phyloP scores from a whole-genome alignment of 2,797 vertebrate genomes.

The Phalloptychus januarius region DNA sequence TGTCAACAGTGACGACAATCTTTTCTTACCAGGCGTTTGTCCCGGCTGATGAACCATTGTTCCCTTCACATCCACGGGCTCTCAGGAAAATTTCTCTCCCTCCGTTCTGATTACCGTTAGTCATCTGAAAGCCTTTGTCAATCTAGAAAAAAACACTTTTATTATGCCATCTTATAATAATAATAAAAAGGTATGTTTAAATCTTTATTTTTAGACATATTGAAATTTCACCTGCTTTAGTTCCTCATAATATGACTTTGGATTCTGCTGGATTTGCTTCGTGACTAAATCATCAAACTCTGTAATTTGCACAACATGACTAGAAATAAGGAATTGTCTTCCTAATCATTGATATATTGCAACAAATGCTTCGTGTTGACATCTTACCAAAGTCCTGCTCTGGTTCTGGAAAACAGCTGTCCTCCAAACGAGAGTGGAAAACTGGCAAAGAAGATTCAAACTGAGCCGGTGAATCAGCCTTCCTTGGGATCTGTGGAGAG shows the following conservation, averaged over 20 bases:
- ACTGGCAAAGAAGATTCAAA: constrained; percentile 23
- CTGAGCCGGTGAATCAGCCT: constrained; percentile 22
- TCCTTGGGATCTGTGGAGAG: constrained; percentile 44
- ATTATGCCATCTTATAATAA: not conserved
- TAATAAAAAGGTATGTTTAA: not conserved
- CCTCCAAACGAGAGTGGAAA: constrained; percentile 37
- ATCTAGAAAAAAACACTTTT: constrained; percentile 43
- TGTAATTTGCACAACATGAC: constrained; percentile 36
- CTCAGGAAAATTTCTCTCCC: constrained; percentile 37
- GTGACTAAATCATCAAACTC: constrained; percentile 38
- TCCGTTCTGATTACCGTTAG: constrained; percentile 31
- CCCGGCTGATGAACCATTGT: constrained; percentile 37
- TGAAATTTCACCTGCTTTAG: constrained; percentile 64
- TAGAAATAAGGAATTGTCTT: not conserved
- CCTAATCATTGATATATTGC: not conserved
- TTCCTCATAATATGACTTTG: constrained; percentile 63
- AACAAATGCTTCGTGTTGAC: not conserved
- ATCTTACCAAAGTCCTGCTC: constrained; percentile 77
- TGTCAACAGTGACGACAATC: not conserved
- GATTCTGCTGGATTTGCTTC: constrained; percentile 24
- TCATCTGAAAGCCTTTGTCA: constrained; percentile 28
- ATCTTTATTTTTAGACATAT: not conserved
- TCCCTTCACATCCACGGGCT: constrained; percentile 75
- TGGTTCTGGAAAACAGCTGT: constrained; percentile 47
- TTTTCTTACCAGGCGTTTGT: constrained; percentile 51